Base-by-base conservation (phyloP, 2,888 invertebrate genomes). In the Erebia aethiops region DNA sequence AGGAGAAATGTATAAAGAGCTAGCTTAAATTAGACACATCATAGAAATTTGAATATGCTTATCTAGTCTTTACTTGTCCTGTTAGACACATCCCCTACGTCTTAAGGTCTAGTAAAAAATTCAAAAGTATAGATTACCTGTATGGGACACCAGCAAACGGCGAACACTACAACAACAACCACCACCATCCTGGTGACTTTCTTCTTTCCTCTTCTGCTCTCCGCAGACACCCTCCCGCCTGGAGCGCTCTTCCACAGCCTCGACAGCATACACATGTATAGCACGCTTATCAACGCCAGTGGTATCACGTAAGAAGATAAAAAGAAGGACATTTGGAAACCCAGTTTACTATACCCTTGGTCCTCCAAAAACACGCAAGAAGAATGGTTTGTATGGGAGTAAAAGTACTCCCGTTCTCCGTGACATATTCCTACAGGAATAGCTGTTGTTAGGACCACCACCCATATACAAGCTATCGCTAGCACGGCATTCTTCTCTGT, bases 131-230 rank as follows among this genome's bases (percentile, higher is more conserved):
- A 14, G 85, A 88, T 94, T 80, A 98, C 96, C 94, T 98, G 98
- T 83, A 99, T 97, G 41, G 99, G 99, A 81, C 97, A 95, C 98
- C 98, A 98, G 91, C 98, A 98, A 57, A 98, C 94, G 21, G 98
- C 98, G 88, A 99, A 99, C 63, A 98, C 98, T 67, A 97, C 96
- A 1, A 98, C 98, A 67, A 98, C 98, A 67, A 98, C 96, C 73
- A 98, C 95, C 21, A 99, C 98, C 96, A 99, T 96, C 76, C 98
- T 94, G 8, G 98, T 99, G 51, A 98, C 98, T 77, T 98, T 95
- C 88, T 96, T 96, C 90, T 97, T 97, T 74, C 97, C 97, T 76
- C 97, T 95, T 74, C 97, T 95, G 80, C 96, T 96, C 86, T 98
- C 98, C 4, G 96, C 97, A 41, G 97, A 97, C 73, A 96, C 95